A percentile compares a stretch with the other conserved stretches of the same genome.
Conservation (phyloP, 1,140 invertebrate species). For the Teleopsis dalmanni region DNA sequence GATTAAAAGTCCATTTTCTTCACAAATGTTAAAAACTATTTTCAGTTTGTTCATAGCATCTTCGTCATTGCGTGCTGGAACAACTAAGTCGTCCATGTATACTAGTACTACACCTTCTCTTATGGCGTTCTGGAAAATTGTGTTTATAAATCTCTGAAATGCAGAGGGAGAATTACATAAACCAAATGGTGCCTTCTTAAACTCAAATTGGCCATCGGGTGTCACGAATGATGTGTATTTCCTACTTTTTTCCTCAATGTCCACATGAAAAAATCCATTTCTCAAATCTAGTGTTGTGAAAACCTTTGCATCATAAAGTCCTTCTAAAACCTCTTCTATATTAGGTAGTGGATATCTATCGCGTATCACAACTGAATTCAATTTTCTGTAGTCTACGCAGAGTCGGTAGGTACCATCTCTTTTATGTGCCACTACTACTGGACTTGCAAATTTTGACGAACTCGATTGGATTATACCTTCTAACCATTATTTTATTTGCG, state of each 20-base stretch:
- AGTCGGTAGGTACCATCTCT: background rate
- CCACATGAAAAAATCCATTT: conserved; percentile 11
- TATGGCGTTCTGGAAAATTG: conserved; percentile 7
- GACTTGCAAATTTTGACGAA: conserved; percentile 1
- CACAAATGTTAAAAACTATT: conserved; percentile 19
- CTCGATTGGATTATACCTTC: background rate
- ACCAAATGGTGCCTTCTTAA: conserved; percentile 12
- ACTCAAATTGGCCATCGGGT: conserved; percentile 7
- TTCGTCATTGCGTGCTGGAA: too few species aligned
- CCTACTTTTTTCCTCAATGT: conserved; percentile 1
- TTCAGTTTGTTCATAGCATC: too few species aligned
- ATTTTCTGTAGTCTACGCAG: conserved; percentile 2
- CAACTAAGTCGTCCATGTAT: conserved; percentile 11
- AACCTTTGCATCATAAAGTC: conserved; percentile 5
- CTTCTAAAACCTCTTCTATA: conserved; percentile 4
- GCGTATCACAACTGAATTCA: background rate
- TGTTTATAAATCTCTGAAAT: conserved; percentile 9
- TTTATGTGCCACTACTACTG: conserved; percentile 4
- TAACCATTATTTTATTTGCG: background rate
- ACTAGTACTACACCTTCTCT: conserved; percentile 1
- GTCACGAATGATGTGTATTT: conserved; percentile 10
- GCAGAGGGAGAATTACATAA: conserved; percentile 8
- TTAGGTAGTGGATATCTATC: background rate
- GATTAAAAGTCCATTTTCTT: conserved; percentile 32
- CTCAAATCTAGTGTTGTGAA: too few species aligned